A percentile compares a stretch with the other conserved stretches of the same genome.
These are phyloP conservation scores for Pyrocephalus nanus DNA, from an alignment of 2,797 vertebrate genomes.

Conservation along the genomic window DNA sequence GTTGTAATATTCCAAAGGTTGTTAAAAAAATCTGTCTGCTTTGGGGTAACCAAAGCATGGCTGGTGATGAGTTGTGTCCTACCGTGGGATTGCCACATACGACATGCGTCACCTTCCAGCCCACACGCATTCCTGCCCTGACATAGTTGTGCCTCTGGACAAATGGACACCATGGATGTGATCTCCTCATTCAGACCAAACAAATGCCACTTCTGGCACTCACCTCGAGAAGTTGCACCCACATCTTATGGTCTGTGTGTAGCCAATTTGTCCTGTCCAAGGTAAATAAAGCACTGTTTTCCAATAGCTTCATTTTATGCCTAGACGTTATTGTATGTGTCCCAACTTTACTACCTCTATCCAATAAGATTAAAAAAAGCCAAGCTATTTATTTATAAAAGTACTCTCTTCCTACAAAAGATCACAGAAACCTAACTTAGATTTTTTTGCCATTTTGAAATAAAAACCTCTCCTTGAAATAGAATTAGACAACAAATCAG, in stretches of 20 bases:
- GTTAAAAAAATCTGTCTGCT: neutral
- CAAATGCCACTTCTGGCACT: neutral
- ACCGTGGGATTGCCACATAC: neutral
- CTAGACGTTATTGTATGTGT: accelerated
- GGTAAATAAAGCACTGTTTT: neutral
- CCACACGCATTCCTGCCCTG: accelerated
- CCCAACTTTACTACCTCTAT: neutral
- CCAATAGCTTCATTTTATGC: neutral
- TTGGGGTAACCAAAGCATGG: neutral
- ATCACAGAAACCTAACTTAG: neutral
- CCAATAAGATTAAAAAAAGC: neutral
- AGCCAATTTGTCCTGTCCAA: neutral
- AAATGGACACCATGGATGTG: accelerated
- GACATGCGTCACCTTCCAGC: accelerated
- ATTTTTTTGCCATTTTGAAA: neutral
- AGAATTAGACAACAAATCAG: neutral
- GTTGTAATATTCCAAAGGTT: neutral
- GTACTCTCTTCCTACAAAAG: neutral
- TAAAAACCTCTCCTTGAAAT: neutral
- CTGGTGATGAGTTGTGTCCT: neutral
- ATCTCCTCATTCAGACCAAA: neutral
- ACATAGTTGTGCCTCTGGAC: neutral
- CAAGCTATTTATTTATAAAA: neutral
- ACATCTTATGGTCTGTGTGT: neutral
- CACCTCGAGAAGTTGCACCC: neutral